These are phyloP conservation scores for Frankliniella intonsa DNA, from an alignment of 2,888 invertebrate species.

Conservation along the genomic window DNA sequence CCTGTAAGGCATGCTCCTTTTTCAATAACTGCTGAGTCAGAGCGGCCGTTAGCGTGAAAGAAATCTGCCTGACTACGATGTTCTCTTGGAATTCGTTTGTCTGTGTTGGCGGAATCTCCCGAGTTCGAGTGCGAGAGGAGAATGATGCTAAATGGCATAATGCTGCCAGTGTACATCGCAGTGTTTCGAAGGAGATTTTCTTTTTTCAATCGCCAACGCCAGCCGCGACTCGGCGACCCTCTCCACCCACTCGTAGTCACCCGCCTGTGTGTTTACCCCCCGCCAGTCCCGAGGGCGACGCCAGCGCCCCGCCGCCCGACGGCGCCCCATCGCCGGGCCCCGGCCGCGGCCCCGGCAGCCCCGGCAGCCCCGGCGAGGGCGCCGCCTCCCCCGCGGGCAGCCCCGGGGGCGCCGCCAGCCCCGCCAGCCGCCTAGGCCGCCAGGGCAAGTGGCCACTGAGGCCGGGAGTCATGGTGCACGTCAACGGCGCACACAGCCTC, in stretches of 20 bases:
- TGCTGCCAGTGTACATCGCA: no score
- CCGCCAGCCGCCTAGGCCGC: conserved; percentile 12
- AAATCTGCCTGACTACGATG: no score
- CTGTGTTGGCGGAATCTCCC: no score
- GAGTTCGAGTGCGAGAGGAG: no score
- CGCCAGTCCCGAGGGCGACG: conserved; percentile 37
- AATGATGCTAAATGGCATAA: no score
- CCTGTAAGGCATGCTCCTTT: no score
- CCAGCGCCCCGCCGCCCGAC: conserved; percentile 32
- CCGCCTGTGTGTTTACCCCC: conserved; percentile 12
- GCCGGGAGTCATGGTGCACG: conserved; percentile 82
- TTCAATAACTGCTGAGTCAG: no score
- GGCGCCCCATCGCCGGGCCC: conserved; percentile 45
- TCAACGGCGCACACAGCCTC: conserved; percentile 58
- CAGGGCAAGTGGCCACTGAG: conserved; percentile 76
- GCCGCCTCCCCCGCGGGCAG: conserved; percentile 30
- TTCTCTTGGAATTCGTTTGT: no score
- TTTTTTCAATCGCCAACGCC: no score
- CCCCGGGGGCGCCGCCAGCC: conserved; percentile 44
- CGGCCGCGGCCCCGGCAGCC: conserved; percentile 46
- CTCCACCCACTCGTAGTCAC: not conserved
- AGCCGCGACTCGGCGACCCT: not conserved
- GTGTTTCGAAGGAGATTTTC: no score
- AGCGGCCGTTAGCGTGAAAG: no score
- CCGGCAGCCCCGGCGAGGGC: conserved; percentile 31